Evolutionary conservation across 2,797 vertebrate species (phyloP).

Genomic region (Helicolenus hilgendorfi): DNA sequence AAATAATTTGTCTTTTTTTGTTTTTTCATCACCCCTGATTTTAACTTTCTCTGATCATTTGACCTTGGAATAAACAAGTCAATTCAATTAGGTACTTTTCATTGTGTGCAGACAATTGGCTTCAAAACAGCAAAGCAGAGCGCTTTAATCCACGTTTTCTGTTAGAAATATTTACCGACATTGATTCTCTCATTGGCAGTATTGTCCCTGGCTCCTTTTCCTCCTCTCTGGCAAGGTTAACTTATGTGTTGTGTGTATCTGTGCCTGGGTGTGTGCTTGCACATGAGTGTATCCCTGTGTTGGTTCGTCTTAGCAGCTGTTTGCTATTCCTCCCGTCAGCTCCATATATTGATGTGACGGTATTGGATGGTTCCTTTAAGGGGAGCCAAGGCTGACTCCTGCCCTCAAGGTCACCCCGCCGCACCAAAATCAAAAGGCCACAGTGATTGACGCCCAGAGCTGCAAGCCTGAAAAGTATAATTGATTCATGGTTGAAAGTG

Average conservation of each 20-base stretch:
- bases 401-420: constrained; percentile 63
- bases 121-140: constrained; percentile 8
- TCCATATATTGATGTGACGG: constrained; percentile 48
- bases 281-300: constrained; percentile 8
- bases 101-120: constrained; percentile 7
- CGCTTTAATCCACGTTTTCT: constrained; percentile 18
- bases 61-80: constrained; percentile 33
- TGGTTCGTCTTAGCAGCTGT: constrained; percentile 37
- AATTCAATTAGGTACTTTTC: constrained; percentile 7
- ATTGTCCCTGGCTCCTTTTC: constrained; percentile 39
- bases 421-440: constrained; percentile 40
- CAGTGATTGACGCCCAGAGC: constrained; percentile 34
- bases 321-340: constrained; percentile 55
- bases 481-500: constrained; percentile 7
- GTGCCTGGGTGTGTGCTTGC: neutral
- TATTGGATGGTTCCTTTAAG: constrained; percentile 38
- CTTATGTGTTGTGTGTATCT: neutral
- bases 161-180: constrained; percentile 34
- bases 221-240: constrained; percentile 39
- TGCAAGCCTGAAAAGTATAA: constrained; percentile 20
- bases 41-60: constrained; percentile 13
- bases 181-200: constrained; percentile 32
- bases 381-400: constrained; percentile 34
- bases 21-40: neutral
- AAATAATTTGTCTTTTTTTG: constrained; percentile 20